Conservation (phyloP, 1,140 invertebrate species). For the Orchesella cincta region DNA sequence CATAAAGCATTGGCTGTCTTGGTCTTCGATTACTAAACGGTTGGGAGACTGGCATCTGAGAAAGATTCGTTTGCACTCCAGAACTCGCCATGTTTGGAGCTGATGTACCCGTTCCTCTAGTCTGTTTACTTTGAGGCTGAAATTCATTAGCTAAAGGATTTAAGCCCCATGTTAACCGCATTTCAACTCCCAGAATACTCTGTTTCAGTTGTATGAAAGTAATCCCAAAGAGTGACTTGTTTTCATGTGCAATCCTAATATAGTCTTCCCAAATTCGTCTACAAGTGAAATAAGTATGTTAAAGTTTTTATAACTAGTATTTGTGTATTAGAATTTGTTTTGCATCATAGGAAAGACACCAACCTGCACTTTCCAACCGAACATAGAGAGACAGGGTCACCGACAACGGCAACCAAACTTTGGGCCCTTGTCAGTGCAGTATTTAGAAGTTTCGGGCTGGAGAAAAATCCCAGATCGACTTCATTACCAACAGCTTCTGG, state of each 20-base stretch:
- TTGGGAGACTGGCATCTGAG: too few species aligned
- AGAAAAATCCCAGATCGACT: conserved; percentile 81
- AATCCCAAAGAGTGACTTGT: conserved; percentile 75
- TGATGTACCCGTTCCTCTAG: too few species aligned
- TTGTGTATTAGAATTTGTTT: not conserved
- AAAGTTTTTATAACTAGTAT: conserved; percentile 9
- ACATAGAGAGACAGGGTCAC: conserved; percentile 81
- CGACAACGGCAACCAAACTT: conserved; percentile 82
- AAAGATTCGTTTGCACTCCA: too few species aligned
- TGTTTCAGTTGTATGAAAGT: conserved; percentile 68
- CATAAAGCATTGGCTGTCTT: too few species aligned
- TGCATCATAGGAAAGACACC: conserved; percentile 29
- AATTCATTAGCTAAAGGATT: conserved; percentile 83
- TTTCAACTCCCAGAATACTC: conserved; percentile 71
- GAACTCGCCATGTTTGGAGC: too few species aligned
- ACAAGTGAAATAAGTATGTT: conserved; percentile 35
- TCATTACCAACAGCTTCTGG: conserved; percentile 61
- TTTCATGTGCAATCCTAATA: conserved; percentile 71
- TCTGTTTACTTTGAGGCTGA: conserved; percentile 59
- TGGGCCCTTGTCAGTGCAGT: conserved; percentile 85
- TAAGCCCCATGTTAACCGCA: conserved; percentile 72
- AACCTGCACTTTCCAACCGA: conserved; percentile 78
- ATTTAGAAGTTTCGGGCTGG: conserved; percentile 80
- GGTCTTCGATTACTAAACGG: too few species aligned
- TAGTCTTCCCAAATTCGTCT: conserved; percentile 81